Conservation (phyloP, 92 coral and sea anemone genomes). For the Porites lobata region DNA sequence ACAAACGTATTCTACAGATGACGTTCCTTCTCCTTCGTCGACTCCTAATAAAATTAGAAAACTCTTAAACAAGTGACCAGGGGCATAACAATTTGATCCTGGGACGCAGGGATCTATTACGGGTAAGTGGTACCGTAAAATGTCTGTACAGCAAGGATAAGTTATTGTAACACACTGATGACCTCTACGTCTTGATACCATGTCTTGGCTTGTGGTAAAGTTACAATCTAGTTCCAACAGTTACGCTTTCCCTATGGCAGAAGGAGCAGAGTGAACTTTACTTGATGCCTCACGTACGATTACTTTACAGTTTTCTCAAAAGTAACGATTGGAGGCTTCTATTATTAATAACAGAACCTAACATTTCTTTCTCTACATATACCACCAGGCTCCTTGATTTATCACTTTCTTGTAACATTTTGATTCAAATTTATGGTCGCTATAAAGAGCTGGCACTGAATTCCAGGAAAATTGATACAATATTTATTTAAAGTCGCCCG, state of each 20-base stretch:
- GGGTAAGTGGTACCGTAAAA: too few relatives aligned
- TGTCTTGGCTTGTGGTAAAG: neutral
- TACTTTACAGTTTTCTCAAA: neutral
- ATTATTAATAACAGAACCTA: neutral
- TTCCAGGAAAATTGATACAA: neutral
- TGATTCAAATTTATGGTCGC: slow-evolving; percentile 5
- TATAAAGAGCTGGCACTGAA: neutral
- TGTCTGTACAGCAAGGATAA: too few relatives aligned
- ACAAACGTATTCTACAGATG: too few relatives aligned
- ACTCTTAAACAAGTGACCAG: too few relatives aligned
- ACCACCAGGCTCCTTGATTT: neutral
- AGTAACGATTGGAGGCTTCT: neutral
- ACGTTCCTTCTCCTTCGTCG: too few relatives aligned
- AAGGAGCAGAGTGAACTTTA: neutral
- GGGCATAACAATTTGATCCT: too few relatives aligned
- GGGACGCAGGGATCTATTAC: too few relatives aligned
- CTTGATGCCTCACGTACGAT: neutral
- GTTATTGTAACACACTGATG: neutral
- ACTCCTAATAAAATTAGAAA: too few relatives aligned
- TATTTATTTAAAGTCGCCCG: neutral
- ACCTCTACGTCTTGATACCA: neutral
- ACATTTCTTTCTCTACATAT: neutral
- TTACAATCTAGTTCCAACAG: neutral
- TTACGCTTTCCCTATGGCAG: neutral
- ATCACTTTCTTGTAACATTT: neutral